Base-by-base conservation (phyloP, 1,140 invertebrate genomes). In the Protaetia brevitarsis region DNA sequence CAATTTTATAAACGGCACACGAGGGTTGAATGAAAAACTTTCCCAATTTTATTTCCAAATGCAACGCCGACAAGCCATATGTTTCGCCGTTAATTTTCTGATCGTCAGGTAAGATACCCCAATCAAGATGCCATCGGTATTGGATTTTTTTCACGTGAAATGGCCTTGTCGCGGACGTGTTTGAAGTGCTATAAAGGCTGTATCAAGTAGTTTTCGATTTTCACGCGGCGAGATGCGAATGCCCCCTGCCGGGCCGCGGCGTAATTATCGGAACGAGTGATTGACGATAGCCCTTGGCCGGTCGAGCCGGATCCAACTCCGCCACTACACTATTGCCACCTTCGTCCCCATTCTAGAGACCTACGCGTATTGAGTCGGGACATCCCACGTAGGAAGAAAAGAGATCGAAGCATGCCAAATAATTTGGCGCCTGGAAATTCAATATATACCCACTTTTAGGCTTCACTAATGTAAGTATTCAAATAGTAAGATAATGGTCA, bases 201-300 rank as follows among this genome's bases (percentile, higher is more conserved):
- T 66, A 69, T 69, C 68, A 66, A 69, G 68, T 69, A 69, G 68
- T 69, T 69, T 69, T 69, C 68, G 68, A 69, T 69, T 69, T 69
- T 65, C 68, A 66, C 68, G 61, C 64, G 59, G 67, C 61, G 30
- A 41, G 61, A 66, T 64, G 28, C 29, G 30, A 62, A 23, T 31
- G 60, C 51, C 68, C 60, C 64, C 64, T 41, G 60, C 64, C 41
- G 67, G 2, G 65, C 7, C 36, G 60, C 61, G 37, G 34, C 61
- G 68, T 69, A 69, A 69, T 69, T 69, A 69, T 64, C 68, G 68
- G 34, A 16, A 56, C 60, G 64, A 66, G 65, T 69, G 68, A 69
- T 69, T 69, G 67, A 68, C 67, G 68, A 69, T 69, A 51, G 58
- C 30, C 61, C 61, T 63, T 61, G 57, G 57, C 57, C 60, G 60